phyloP scores from a whole-genome alignment of 2,888 invertebrate species.

The Drosophila nigricruria region DNA sequence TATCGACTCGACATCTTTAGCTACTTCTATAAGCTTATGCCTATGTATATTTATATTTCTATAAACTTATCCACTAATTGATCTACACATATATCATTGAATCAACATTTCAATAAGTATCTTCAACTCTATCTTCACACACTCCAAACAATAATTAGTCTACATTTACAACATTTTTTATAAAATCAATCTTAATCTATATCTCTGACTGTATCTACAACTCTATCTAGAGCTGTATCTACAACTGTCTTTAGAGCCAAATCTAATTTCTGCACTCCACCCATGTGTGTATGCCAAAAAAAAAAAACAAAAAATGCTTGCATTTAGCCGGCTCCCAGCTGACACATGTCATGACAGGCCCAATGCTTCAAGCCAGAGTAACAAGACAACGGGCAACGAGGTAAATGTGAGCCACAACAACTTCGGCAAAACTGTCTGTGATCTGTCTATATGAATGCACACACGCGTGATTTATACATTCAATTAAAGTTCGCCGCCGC shows the following conservation, averaged over 20 bases:
- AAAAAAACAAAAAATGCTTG: conserved; percentile 20
- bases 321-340: conserved; percentile 61
- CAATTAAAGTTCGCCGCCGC: conserved; percentile 66
- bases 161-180: neutral
- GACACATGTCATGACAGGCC: conserved; percentile 77
- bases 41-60: neutral
- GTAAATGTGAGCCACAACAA: conserved; percentile 16
- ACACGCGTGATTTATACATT: conserved; percentile 75
- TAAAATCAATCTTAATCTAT: no score
- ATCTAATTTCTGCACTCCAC: conserved; percentile 50
- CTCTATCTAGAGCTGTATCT: conserved; percentile 14
- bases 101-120: neutral
- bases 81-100: neutral
- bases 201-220: conserved; percentile 3
- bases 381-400: conserved; percentile 11
- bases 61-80: neutral
- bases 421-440: conserved; percentile 61
- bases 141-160: neutral
- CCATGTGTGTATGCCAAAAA: conserved; percentile 57
- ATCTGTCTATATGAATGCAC: conserved; percentile 74
- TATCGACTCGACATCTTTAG: no score
- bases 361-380: conserved; percentile 30
- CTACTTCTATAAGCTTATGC: neutral
- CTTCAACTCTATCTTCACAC: neutral
- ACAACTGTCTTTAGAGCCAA: conserved; percentile 13